Conservation (phyloP, 2,797 vertebrate species). For the Anguilla anguilla region DNA sequence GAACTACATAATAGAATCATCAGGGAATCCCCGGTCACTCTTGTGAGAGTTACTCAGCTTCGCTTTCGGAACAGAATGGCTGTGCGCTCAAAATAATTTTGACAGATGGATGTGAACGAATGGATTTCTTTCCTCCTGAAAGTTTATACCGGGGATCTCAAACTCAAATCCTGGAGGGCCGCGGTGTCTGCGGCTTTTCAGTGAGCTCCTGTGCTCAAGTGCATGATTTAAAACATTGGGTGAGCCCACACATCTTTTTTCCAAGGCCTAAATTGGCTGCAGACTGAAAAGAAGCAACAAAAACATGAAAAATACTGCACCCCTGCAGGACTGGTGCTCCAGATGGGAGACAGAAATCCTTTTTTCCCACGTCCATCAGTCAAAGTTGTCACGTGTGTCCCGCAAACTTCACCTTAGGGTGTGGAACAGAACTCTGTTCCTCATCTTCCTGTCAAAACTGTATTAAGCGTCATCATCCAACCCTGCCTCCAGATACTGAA, state of each 20-base stretch:
- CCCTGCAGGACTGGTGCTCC: background rate
- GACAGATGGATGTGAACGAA: background rate
- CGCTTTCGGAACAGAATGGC: background rate
- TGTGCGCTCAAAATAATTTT: background rate
- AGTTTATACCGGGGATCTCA: background rate
- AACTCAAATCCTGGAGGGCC: background rate
- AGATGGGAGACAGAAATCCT: background rate
- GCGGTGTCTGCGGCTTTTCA: background rate
- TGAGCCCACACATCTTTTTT: background rate
- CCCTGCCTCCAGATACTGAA: background rate
- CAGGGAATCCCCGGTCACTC: background rate
- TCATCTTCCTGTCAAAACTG: background rate
- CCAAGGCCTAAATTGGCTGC: background rate
- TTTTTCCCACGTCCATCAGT: background rate
- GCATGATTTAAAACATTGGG: background rate
- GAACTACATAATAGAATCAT: background rate
- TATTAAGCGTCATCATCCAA: background rate
- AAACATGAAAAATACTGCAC: background rate
- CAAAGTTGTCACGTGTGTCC: background rate
- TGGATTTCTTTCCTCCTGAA: background rate
- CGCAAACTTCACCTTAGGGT: background rate
- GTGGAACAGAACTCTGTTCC: background rate
- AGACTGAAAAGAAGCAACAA: background rate
- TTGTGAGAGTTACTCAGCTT: background rate
- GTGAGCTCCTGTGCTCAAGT: background rate